A percentile compares a stretch with the other conserved stretches of the same genome.
phyloP scores from a whole-genome alignment of 2,113 vertebrate species.

The Lagopus muta region DNA sequence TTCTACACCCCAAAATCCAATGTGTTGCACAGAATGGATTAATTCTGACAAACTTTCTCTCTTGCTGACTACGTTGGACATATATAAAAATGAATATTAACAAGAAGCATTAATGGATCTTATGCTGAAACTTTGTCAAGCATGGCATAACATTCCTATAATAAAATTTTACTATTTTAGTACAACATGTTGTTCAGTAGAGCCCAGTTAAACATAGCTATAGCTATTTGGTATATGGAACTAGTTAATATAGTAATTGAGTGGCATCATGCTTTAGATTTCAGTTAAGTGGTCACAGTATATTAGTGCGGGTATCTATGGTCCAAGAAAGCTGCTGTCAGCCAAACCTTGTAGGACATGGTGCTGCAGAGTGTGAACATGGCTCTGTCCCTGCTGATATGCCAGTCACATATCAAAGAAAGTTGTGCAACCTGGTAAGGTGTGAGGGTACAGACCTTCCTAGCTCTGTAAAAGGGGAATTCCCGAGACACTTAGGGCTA shows the following conservation, averaged over 20 bases:
- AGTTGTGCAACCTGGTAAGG: neutral
- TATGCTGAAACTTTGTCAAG: constrained; percentile 37
- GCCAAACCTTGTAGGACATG: neutral
- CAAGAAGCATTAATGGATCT: neutral
- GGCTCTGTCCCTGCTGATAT: neutral
- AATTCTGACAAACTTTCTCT: neutral
- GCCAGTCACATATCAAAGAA: neutral
- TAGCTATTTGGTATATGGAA: neutral
- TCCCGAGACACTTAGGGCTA: neutral
- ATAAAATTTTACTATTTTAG: constrained; percentile 54
- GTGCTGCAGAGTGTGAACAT: neutral
- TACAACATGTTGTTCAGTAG: constrained; percentile 22
- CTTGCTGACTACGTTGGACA: neutral
- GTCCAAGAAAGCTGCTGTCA: neutral
- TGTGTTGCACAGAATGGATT: neutral
- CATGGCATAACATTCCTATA: constrained; percentile 34
- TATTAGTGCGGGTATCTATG: neutral
- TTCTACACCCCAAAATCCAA: neutral
- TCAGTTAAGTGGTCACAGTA: neutral
- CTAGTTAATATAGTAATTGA: neutral
- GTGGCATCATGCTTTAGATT: neutral
- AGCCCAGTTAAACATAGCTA: constrained; percentile 18
- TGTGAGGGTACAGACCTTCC: neutral
- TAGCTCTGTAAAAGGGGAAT: neutral
- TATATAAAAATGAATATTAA: constrained; percentile 32